Conservation (phyloP, 2,113 vertebrate genomes). For the Piaya cayana region DNA sequence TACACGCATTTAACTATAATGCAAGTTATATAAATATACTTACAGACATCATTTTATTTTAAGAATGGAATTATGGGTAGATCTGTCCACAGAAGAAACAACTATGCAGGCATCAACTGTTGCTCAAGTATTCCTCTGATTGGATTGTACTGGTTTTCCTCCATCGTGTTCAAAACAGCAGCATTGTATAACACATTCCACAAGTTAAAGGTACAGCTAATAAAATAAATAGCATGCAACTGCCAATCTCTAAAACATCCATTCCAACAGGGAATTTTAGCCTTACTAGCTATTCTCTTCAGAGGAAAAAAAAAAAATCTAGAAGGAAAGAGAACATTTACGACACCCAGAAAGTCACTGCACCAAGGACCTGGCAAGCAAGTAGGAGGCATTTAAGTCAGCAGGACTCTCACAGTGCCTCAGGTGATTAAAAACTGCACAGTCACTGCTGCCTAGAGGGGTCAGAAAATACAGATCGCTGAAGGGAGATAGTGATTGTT, state of each 20-base stretch:
- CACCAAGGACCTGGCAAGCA: background rate
- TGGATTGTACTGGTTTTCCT: background rate
- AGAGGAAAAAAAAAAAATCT: background rate
- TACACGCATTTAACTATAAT: background rate
- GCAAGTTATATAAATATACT: background rate
- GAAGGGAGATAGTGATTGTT: background rate
- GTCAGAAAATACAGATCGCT: background rate
- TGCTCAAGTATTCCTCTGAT: background rate
- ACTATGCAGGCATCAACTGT: background rate
- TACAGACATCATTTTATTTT: background rate
- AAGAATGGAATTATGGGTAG: background rate
- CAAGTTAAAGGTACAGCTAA: background rate
- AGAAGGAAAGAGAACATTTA: background rate
- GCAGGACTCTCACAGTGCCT: background rate
- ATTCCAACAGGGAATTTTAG: background rate
- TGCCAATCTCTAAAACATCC: background rate
- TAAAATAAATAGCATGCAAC: background rate
- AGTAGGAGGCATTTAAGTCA: background rate
- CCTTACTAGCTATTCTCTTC: background rate
- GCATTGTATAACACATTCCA: background rate
- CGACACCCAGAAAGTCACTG: background rate
- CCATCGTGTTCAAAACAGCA: background rate
- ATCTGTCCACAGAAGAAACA: background rate
- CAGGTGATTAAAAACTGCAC: background rate
- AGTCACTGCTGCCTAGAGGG: background rate